Evolutionary conservation across 1,140 invertebrate genomes (phyloP).

Genomic region (Brachionus manjavacas): DNA sequence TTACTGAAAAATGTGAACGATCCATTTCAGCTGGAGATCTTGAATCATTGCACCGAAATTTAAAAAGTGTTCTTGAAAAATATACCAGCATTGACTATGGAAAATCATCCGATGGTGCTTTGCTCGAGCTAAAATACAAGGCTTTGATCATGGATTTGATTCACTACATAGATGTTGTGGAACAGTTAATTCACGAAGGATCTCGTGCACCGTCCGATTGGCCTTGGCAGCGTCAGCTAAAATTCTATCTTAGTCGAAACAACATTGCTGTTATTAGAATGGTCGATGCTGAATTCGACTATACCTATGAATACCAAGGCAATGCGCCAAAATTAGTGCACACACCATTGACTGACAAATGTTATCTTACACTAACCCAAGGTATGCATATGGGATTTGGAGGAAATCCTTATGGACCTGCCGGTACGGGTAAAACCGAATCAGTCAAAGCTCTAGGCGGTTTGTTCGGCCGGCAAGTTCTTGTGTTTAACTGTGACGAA

Average conservation of each 20-base stretch:
- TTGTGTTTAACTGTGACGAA: constrained; percentile 98
- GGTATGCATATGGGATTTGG: constrained; percentile 89
- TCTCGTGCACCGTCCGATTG: constrained; percentile 69
- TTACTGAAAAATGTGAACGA: constrained; percentile 75
- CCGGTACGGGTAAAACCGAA: constrained; percentile 95
- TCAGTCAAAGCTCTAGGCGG: constrained; percentile 88
- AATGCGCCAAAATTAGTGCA: constrained; percentile 82
- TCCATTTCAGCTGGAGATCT: constrained; percentile 65
- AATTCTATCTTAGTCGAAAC: constrained; percentile 59
- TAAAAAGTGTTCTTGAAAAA: constrained; percentile 63
- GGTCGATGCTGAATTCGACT: constrained; percentile 85
- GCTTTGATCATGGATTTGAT: constrained; percentile 86
- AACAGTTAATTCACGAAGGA: constrained; percentile 68
- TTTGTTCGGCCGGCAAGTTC: constrained; percentile 79
- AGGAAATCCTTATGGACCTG: constrained; percentile 97
- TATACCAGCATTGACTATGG: constrained; percentile 60
- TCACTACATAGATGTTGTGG: constrained; percentile 77
- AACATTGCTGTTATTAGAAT: constrained; percentile 60
- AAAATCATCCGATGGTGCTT: constrained; percentile 47
- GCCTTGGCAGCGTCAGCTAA: constrained; percentile 91
- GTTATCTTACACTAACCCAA: constrained; percentile 89
- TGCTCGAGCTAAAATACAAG: constrained; percentile 62
- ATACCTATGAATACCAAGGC: constrained; percentile 96
- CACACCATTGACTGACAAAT: constrained; percentile 87
- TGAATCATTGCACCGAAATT: constrained; percentile 57